Percentiles rank a stretch among this genome's conserved stretches.
phyloP scores from a whole-genome alignment of 2,888 invertebrate genomes.

The Clusia tigrina region DNA sequence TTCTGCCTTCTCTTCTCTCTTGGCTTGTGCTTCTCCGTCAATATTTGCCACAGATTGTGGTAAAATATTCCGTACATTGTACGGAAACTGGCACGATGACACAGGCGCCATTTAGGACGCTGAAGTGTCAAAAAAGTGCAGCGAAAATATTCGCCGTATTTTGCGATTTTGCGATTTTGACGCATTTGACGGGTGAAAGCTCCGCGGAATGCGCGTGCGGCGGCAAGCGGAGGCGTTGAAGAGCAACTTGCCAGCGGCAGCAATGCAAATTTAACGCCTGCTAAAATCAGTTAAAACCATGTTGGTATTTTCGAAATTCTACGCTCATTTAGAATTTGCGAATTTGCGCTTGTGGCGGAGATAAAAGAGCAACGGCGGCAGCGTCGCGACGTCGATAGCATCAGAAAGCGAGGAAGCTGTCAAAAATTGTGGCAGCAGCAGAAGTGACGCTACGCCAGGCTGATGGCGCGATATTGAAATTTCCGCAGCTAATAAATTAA shows the following conservation, averaged over 20 bases:
- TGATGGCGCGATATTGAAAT: constrained; percentile 40
- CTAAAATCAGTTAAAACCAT: not conserved
- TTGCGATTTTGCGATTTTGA: not conserved
- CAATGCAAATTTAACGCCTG: not conserved
- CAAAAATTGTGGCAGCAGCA: constrained; percentile 25
- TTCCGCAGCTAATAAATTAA: constrained; percentile 46
- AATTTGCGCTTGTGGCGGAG: not conserved
- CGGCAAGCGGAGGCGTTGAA: not conserved
- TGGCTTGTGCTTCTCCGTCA: too few species aligned
- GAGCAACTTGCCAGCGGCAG: not conserved
- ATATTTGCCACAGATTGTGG: too few species aligned
- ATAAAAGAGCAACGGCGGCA: not conserved
- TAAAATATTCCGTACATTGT: too few species aligned
- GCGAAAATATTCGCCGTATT: not conserved
- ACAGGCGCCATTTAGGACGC: too few species aligned
- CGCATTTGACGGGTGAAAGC: not conserved
- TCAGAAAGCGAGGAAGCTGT: constrained; percentile 18
- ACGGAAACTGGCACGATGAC: too few species aligned
- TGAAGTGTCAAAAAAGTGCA: not conserved
- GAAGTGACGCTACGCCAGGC: constrained; percentile 24
- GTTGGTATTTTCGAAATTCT: not conserved
- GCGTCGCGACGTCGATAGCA: not conserved
- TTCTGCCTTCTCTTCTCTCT: too few species aligned
- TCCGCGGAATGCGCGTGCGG: not conserved
- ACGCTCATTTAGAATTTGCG: not conserved